Conservation (phyloP, 1,140 invertebrate genomes). For the Drosophila santomea region DNA sequence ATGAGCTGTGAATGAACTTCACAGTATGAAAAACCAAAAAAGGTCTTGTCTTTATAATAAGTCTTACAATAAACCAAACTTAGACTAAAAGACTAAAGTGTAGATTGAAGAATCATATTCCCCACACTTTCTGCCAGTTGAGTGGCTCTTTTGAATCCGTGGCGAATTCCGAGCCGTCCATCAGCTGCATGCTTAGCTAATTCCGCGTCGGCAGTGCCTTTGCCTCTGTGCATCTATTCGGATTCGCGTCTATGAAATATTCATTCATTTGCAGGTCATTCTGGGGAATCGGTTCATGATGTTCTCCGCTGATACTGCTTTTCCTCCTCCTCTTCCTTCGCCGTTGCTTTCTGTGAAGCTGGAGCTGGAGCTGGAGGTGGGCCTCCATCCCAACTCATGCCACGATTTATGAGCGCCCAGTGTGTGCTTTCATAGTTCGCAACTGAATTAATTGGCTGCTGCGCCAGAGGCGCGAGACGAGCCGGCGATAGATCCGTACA, state of each 20-base stretch:
- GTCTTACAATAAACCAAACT: no score
- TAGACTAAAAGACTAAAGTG: no score
- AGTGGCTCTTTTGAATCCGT: conserved; percentile 13
- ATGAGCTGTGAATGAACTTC: no score
- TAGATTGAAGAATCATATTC: not conserved
- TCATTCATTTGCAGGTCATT: conserved; percentile 78
- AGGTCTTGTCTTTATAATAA: no score
- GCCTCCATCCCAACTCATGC: conserved; percentile 17
- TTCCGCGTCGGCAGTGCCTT: conserved; percentile 22
- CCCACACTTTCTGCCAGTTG: not conserved
- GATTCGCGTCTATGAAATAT: conserved; percentile 75
- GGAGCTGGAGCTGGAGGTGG: no score
- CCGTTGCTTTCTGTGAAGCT: no score
- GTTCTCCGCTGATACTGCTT: conserved; percentile 29
- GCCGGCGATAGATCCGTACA: conserved; percentile 37
- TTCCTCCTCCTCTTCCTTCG: no score
- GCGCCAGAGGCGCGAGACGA: conserved; percentile 30
- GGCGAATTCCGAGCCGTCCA: conserved; percentile 30
- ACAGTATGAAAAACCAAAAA: no score
- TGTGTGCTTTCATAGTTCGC: conserved; percentile 82
- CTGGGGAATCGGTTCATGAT: conserved; percentile 73
- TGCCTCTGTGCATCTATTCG: conserved; percentile 71
- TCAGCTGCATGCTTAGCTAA: conserved; percentile 54
- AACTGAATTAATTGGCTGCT: conserved; percentile 79
- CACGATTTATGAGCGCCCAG: conserved; percentile 80